phyloP scores from a whole-genome alignment of 2,797 vertebrate species.

The Alosa sapidissima region DNA sequence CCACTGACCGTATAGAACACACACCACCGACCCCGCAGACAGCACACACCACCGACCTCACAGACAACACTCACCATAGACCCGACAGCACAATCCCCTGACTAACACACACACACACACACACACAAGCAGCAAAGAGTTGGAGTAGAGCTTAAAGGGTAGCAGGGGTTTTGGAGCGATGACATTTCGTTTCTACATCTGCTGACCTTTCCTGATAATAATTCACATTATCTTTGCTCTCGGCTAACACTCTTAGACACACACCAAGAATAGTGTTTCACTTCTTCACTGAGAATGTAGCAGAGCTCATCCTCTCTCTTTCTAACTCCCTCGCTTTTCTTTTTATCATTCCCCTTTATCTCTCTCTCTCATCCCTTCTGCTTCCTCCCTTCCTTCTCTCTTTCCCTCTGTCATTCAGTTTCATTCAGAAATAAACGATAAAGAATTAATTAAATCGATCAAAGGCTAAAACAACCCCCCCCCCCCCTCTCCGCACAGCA shows the following conservation, averaged over 20 bases:
- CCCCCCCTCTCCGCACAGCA: neutral
- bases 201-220: constrained; percentile 57
- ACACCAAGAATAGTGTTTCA: neutral
- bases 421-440: no score
- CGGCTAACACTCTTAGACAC: constrained; percentile 31
- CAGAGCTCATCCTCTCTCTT: neutral
- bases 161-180: constrained; percentile 35
- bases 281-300: neutral
- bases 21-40: neutral
- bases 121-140: neutral
- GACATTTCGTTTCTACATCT: constrained; percentile 55
- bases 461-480: no score
- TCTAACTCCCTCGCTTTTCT: neutral
- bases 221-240: constrained; percentile 47
- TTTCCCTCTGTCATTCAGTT: neutral
- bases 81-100: no score
- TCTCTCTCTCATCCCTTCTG: neutral
- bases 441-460: no score
- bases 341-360: neutral
- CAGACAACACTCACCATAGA: neutral
- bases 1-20: constrained; percentile 30
- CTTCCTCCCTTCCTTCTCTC: neutral
- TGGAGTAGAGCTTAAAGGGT: constrained; percentile 43
- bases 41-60: neutral
- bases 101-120: constrained; percentile 7